Conservation (phyloP, 2,888 invertebrate genomes). For the Fabriciana adippe region DNA sequence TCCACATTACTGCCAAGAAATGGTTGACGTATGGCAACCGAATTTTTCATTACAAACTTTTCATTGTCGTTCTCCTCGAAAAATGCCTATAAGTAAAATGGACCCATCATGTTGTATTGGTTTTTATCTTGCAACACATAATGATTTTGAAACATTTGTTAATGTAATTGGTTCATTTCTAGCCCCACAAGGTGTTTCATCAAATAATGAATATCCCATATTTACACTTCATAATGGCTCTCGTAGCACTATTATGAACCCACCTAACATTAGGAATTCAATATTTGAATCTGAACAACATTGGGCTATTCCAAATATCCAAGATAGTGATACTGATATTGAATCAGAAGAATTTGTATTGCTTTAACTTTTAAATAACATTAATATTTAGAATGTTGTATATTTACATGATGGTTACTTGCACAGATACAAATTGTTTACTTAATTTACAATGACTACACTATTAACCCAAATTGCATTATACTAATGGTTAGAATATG, state of each 20-base stretch:
- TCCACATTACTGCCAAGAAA: conserved; percentile 97
- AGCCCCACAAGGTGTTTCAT: conserved; percentile 70
- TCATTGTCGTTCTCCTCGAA: conserved; percentile 93
- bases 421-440: background rate
- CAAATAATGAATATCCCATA: conserved; percentile 88
- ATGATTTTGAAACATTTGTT: conserved; percentile 89
- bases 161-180: conserved; percentile 85
- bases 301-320: conserved; percentile 70
- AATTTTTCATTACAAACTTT: conserved; percentile 90
- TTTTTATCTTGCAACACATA: conserved; percentile 90
- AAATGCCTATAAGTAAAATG: conserved; percentile 92
- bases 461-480: conserved; percentile 12
- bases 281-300: conserved; percentile 80
- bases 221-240: conserved; percentile 91
- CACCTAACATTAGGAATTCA: conserved; percentile 80
- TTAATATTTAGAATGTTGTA: conserved; percentile 6
- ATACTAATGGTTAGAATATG: conserved; percentile 2
- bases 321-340: conserved; percentile 84
- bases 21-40: conserved; percentile 91
- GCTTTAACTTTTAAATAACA: conserved; percentile 65
- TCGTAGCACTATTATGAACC: conserved; percentile 82
- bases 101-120: conserved; percentile 96
- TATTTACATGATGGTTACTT: conserved; percentile 3
- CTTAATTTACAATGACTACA: conserved; percentile 2
- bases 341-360: conserved; percentile 89